Percentiles rank a stretch among this genome's conserved stretches.
These are phyloP conservation scores for Micrasema minimum DNA, from an alignment of 1,140 invertebrate species.

Conservation along the genomic window DNA sequence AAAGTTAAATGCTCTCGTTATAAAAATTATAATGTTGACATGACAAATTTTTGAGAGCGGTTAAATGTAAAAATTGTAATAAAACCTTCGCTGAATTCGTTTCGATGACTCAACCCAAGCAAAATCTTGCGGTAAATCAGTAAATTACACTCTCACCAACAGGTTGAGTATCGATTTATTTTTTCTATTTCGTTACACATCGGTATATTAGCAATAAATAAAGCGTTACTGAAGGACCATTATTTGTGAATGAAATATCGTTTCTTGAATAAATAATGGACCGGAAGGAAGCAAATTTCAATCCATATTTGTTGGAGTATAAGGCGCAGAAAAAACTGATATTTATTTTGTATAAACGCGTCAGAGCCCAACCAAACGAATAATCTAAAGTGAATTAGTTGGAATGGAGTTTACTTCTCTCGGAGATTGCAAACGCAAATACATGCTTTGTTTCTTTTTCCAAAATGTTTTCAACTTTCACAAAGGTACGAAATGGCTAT, in stretches of 20 bases:
- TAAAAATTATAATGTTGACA: too few species aligned
- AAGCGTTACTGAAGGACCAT: conserved; percentile 24
- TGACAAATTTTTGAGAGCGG: too few species aligned
- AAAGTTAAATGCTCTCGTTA: too few species aligned
- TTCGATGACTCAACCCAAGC: too few species aligned
- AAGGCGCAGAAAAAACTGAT: conserved; percentile 6
- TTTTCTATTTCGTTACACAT: conserved; percentile 25
- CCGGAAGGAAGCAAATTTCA: conserved; percentile 12
- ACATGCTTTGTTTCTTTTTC: conserved; percentile 4
- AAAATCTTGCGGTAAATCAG: too few species aligned
- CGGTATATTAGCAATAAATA: conserved; percentile 32
- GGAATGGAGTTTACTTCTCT: conserved; percentile 23
- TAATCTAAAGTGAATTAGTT: conserved; percentile 16
- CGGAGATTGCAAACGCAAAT: conserved; percentile 3
- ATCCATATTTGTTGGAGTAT: conserved; percentile 20
- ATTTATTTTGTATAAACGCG: conserved; percentile 25
- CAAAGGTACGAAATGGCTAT: too few species aligned
- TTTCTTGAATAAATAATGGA: conserved; percentile 36
- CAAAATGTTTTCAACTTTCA: too few species aligned
- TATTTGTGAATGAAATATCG: conserved; percentile 30
- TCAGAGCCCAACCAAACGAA: conserved; percentile 10
- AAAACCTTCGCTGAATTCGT: too few species aligned
- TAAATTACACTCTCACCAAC: conserved; percentile 32
- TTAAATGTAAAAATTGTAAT: too few species aligned
- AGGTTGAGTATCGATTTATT: conserved; percentile 35